These are phyloP conservation scores for Diuraphis noxia DNA, from an alignment of 1,140 invertebrate genomes.

Conservation along the genomic window DNA sequence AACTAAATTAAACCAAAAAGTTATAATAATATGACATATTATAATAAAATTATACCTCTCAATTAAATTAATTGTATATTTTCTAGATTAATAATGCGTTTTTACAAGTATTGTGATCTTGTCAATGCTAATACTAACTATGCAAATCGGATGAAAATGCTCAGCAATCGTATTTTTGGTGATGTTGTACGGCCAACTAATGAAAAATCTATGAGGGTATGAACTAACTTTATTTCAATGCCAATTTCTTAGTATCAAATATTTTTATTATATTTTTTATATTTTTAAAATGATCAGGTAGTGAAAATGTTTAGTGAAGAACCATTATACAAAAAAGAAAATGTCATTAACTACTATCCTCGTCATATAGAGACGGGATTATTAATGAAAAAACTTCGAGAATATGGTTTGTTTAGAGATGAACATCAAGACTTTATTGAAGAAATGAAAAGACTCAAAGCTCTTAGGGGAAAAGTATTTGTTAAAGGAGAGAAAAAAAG, in stretches of 20 bases:
- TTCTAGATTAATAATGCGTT: constrained; percentile 32
- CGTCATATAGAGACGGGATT: constrained; percentile 74
- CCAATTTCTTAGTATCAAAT: not conserved
- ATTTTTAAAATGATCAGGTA: constrained; percentile 63
- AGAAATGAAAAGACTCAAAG: constrained; percentile 78
- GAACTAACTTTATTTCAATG: constrained; percentile 51
- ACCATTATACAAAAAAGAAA: constrained; percentile 74
- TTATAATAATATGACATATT: no score
- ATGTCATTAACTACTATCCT: constrained; percentile 85
- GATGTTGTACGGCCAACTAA: constrained; percentile 80
- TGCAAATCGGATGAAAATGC: constrained; percentile 79
- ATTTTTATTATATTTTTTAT: not conserved
- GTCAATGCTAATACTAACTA: constrained; percentile 75
- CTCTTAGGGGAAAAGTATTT: constrained; percentile 73
- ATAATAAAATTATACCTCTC: not conserved
- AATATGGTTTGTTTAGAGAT: constrained; percentile 82
- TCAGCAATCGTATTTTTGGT: constrained; percentile 87
- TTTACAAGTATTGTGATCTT: constrained; percentile 67
- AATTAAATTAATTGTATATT: not conserved
- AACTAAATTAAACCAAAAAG: not conserved
- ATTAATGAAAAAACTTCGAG: constrained; percentile 72
- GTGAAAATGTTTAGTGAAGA: constrained; percentile 77
- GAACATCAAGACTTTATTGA: constrained; percentile 92
- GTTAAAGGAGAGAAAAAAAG: constrained; percentile 51
- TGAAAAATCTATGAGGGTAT: constrained; percentile 69